Conservation (phyloP, 2,888 invertebrate genomes). For the Punctoribates punctum region DNA sequence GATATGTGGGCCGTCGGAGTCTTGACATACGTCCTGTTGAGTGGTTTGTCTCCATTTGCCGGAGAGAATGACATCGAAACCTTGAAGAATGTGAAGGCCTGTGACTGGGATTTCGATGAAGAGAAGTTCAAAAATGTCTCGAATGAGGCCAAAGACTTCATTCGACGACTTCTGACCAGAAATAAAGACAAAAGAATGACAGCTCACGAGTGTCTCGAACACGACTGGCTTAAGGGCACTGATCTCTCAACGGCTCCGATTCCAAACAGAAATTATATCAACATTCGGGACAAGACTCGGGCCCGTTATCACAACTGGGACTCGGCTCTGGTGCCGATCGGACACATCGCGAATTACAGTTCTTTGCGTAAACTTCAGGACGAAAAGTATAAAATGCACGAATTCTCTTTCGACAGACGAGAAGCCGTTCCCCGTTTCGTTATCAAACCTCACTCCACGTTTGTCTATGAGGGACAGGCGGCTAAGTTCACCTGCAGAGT, state of each 20-base stretch:
- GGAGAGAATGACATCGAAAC: constrained; percentile 98
- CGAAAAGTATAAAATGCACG: constrained; percentile 94
- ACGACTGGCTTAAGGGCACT: constrained; percentile 76
- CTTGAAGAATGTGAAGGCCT: constrained; percentile 93
- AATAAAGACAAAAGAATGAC: constrained; percentile 98
- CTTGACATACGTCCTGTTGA: constrained; percentile 93
- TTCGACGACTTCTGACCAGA: constrained; percentile 80
- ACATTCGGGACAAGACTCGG: constrained; percentile 80
- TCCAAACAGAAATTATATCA: constrained; percentile 76
- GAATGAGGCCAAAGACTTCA: constrained; percentile 97
- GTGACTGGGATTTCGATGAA: constrained; percentile 98
- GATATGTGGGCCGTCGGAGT: constrained; percentile 99
- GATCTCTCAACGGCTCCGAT: constrained; percentile 66
- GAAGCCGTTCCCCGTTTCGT: constrained; percentile 98
- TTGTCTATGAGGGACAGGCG: constrained; percentile 94
- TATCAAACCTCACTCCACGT: constrained; percentile 89
- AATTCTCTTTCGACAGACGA: constrained; percentile 89
- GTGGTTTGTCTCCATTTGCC: constrained; percentile 97
- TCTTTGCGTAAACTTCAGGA: constrained; percentile 89
- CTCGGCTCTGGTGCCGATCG: constrained; percentile 86
- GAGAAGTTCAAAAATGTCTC: constrained; percentile 71
- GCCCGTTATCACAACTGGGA: constrained; percentile 64
- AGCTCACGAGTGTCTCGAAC: constrained; percentile 92
- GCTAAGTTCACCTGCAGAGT: constrained; percentile 96
- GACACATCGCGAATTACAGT: constrained; percentile 94